Conservation (phyloP, 2,113 vertebrate species). For the Agapornis roseicollis region DNA sequence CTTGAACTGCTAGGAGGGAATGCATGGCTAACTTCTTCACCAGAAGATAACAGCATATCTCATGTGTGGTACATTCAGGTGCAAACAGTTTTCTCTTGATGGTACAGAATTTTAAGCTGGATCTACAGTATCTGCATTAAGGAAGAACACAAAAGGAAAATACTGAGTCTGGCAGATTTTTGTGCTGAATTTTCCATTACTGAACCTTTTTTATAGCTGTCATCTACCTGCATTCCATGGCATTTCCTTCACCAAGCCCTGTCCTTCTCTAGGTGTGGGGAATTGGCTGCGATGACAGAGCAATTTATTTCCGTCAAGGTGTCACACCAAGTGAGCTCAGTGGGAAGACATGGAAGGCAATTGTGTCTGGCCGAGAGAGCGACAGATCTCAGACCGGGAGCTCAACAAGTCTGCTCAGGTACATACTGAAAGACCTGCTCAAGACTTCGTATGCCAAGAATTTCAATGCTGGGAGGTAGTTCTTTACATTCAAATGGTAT, state of each 20-base stretch:
- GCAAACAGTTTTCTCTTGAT: background rate
- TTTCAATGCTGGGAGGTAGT: background rate
- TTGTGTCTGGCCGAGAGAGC: slow-evolving; percentile 79
- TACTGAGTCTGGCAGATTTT: background rate
- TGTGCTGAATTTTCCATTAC: background rate
- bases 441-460: background rate
- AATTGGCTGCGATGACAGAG: slow-evolving; percentile 84
- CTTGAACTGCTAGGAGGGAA: background rate
- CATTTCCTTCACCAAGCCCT: background rate
- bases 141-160: background rate
- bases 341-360: slow-evolving; percentile 91
- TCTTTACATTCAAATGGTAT: background rate
- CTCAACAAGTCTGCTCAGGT: slow-evolving; percentile 88
- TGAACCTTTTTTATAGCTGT: background rate
- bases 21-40: background rate
- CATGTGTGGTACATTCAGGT: background rate
- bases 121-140: background rate
- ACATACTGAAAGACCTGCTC: background rate
- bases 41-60: background rate
- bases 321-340: slow-evolving; percentile 91
- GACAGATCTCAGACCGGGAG: slow-evolving; percentile 89
- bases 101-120: background rate
- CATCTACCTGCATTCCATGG: background rate
- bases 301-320: slow-evolving; percentile 90
- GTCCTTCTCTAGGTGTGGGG: slow-evolving; percentile 85